Evolutionary conservation across 1,140 invertebrate genomes (phyloP).

Genomic region (Euura lappo): DNA sequence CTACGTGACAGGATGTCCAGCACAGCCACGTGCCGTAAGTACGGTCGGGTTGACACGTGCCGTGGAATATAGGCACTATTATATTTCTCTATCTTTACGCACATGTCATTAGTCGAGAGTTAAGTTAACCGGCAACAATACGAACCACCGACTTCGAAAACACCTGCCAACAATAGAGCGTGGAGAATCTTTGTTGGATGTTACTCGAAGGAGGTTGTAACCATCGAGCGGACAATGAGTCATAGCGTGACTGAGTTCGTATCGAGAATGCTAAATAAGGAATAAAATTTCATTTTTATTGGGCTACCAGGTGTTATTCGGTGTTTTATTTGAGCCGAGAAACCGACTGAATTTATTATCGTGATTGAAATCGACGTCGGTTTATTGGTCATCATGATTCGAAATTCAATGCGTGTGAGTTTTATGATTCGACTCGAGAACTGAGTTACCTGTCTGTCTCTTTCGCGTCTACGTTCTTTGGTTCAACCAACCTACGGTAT

Average conservation of each 20-base stretch:
- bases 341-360: neutral
- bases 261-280: neutral
- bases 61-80: neutral
- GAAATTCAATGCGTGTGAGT: too few relatives aligned
- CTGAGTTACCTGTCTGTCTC: too few relatives aligned
- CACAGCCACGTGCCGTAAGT: too few relatives aligned
- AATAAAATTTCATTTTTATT: neutral
- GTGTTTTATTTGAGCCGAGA: neutral
- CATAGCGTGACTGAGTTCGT: neutral
- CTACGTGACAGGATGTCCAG: constrained; percentile 1
- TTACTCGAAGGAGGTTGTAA: too few relatives aligned
- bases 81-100: neutral
- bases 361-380: too few relatives aligned
- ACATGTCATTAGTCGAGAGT: neutral
- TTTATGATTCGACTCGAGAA: too few relatives aligned
- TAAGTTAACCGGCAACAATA: neutral
- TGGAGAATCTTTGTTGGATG: too few relatives aligned
- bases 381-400: too few relatives aligned
- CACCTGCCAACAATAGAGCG: neutral
- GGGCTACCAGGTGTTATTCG: neutral
- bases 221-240: neutral
- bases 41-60: neutral
- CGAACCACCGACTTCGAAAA: neutral
- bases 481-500: too few relatives aligned
- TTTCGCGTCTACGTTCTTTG: too few relatives aligned